These are phyloP conservation scores for Dysdera silvatica DNA, from an alignment of 1,140 invertebrate species.

Conservation along the genomic window DNA sequence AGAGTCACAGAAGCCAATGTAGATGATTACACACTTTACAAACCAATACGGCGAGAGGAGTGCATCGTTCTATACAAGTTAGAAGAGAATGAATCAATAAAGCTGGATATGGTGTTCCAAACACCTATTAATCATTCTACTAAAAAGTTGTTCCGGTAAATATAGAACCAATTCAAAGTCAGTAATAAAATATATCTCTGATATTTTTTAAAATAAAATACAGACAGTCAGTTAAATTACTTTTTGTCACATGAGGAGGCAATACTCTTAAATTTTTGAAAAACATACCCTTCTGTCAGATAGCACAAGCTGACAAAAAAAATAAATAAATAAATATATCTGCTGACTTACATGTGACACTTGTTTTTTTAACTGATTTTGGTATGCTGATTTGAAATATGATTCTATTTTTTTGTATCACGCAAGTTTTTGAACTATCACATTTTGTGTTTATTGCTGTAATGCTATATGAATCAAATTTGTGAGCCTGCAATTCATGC, in stretches of 20 bases:
- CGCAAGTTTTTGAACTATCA: no score
- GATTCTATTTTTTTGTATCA: no score
- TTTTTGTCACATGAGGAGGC: neutral
- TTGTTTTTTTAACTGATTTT: no score
- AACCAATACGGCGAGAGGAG: slow-evolving; percentile 58
- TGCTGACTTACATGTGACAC: no score
- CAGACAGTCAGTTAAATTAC: neutral
- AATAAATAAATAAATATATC: no score
- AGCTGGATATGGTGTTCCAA: slow-evolving; percentile 64
- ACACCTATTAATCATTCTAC: slow-evolving; percentile 56
- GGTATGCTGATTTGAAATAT: no score
- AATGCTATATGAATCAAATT: no score
- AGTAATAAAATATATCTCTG: slow-evolving; percentile 5
- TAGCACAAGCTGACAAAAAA: neutral
- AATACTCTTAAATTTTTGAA: neutral
- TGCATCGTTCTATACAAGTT: slow-evolving; percentile 57
- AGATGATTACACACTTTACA: slow-evolving; percentile 56
- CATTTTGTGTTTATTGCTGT: no score
- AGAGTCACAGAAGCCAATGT: slow-evolving; percentile 57
- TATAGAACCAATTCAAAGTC: slow-evolving; percentile 1
- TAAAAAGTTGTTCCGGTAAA: slow-evolving; percentile 60
- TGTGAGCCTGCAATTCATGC: no score
- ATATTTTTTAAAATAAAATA: slow-evolving; percentile 2
- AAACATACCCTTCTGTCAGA: neutral
- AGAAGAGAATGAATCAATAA: slow-evolving; percentile 40